phyloP scores from a whole-genome alignment of 92 coral and sea anemone genomes.

The Parazoanthus atlanticus region DNA sequence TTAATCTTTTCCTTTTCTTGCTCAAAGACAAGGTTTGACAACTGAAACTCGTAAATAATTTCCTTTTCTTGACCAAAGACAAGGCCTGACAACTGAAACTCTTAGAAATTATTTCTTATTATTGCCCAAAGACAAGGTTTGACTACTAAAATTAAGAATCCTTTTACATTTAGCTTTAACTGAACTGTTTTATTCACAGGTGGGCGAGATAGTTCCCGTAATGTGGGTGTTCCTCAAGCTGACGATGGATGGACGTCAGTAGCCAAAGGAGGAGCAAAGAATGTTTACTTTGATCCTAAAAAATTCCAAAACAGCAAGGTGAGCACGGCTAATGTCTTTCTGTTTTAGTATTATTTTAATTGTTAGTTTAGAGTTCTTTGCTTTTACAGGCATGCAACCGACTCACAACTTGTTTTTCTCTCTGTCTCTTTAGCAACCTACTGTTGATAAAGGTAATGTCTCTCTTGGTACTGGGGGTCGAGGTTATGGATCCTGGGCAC shows the following conservation, averaged over 20 bases:
- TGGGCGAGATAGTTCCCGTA: constrained; percentile 91
- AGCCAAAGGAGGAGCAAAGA: constrained; percentile 66
- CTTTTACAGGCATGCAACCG: not conserved
- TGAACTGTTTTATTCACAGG: constrained; percentile 17
- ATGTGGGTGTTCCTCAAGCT: constrained; percentile 50
- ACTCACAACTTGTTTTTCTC: not conserved
- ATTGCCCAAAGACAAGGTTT: no score
- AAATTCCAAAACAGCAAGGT: constrained; percentile 89
- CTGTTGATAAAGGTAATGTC: constrained; percentile 81
- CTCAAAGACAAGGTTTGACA: not conserved
- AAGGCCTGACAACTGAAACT: not conserved
- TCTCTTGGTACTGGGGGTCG: constrained; percentile 93
- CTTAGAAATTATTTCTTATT: no score
- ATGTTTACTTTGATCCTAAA: constrained; percentile 82
- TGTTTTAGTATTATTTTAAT: not conserved
- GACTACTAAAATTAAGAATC: not conserved
- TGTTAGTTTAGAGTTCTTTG: not conserved
- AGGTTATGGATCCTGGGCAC: constrained; percentile 93
- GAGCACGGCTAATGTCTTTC: not conserved
- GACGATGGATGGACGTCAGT: no score
- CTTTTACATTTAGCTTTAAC: not conserved
- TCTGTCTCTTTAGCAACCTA: constrained; percentile 32
- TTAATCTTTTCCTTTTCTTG: no score
- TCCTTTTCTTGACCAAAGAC: no score
- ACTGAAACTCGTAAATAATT: not conserved